Evolutionary conservation across 2,797 vertebrate species (phyloP).

Genomic region (Sebastes cheni): DNA sequence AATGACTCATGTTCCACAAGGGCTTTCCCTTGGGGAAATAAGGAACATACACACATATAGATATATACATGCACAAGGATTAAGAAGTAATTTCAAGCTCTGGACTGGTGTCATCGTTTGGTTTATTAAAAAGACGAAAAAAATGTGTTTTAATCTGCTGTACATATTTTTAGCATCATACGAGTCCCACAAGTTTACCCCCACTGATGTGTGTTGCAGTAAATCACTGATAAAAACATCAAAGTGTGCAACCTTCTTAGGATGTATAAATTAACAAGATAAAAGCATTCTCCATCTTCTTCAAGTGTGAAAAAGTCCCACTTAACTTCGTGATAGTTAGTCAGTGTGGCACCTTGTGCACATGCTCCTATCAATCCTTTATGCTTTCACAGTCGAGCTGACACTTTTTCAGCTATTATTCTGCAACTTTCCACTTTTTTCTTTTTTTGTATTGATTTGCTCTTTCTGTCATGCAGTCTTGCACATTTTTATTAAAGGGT

Average conservation of each 20-base stretch:
- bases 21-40: neutral
- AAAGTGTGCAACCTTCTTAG: neutral
- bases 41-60: neutral
- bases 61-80: neutral
- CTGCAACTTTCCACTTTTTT: neutral
- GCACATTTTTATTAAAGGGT: conserved; percentile 19
- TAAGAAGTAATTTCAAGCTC: neutral
- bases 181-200: neutral
- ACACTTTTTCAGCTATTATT: neutral
- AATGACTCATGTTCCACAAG: conserved; percentile 36
- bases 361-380: neutral
- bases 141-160: neutral
- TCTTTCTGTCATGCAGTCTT: conserved; percentile 4
- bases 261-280: neutral
- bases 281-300: neutral
- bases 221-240: neutral
- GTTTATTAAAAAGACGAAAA: neutral
- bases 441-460: neutral
- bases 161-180: neutral
- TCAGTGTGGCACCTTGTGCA: neutral
- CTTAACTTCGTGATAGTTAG: neutral
- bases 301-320: neutral
- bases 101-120: neutral
- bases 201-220: neutral
- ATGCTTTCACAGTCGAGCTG: neutral